Evolutionary conservation across 2,797 vertebrate genomes (phyloP).

Genomic region (Platalea minor): DNA sequence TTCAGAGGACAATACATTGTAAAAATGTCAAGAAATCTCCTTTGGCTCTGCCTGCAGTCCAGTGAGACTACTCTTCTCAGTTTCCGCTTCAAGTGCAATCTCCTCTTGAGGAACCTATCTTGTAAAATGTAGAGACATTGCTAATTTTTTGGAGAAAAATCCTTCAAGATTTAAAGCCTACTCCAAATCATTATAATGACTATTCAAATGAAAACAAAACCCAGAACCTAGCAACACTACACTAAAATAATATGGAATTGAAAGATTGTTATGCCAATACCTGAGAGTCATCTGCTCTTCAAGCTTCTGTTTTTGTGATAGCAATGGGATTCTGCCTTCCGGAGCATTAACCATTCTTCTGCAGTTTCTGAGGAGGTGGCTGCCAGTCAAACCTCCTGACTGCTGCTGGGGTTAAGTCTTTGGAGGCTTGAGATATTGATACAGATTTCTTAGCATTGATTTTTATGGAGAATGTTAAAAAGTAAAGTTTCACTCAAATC

Average conservation of each 20-base stretch:
- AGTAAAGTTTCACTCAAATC: neutral
- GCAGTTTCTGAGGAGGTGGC: neutral
- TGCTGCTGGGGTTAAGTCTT: neutral
- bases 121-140: neutral
- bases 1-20: neutral
- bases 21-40: neutral
- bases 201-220: neutral
- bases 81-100: neutral
- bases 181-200: neutral
- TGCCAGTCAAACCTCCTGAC: neutral
- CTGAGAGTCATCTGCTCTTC: neutral
- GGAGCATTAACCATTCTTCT: neutral
- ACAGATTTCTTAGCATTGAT: neutral
- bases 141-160: neutral
- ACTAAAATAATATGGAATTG: neutral
- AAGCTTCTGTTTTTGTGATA: neutral
- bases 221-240: neutral
- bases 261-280: neutral
- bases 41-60: neutral
- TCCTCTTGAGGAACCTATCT: neutral
- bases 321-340: neutral
- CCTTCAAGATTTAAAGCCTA: neutral
- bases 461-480: neutral
- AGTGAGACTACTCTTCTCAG: neutral
- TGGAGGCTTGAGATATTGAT: neutral